Conservation (phyloP, 2,888 invertebrate species). For the Trissoscelio sp. region DNA sequence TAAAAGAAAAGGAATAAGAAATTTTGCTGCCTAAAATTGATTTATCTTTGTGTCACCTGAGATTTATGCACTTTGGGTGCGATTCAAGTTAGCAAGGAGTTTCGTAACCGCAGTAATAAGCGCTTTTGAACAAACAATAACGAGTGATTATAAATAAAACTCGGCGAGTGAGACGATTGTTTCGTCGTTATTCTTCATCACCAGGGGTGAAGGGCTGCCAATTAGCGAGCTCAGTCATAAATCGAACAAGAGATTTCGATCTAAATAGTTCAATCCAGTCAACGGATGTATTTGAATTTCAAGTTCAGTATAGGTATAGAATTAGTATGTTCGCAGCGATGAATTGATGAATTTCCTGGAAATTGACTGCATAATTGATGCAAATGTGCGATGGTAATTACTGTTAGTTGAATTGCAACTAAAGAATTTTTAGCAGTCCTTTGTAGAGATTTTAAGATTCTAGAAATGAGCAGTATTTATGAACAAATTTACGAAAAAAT, state of each 20-base stretch:
- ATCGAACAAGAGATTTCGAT: slow-evolving; percentile 63
- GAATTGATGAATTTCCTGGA: slow-evolving; percentile 52
- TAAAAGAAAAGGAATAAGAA: background rate
- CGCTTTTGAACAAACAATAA: slow-evolving; percentile 54
- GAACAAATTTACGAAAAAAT: too few relatives aligned
- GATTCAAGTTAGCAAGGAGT: slow-evolving; percentile 64
- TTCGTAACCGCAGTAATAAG: slow-evolving; percentile 44
- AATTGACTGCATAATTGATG: slow-evolving; percentile 47
- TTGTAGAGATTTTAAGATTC: too few relatives aligned
- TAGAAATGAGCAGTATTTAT: too few relatives aligned
- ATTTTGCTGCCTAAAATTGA: slow-evolving; percentile 72
- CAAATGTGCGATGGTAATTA: slow-evolving; percentile 40
- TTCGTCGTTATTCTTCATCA: slow-evolving; percentile 40
- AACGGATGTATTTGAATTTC: slow-evolving; percentile 50
- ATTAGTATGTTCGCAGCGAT: slow-evolving; percentile 55
- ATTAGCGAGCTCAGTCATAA: slow-evolving; percentile 61
- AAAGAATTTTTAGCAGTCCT: background rate
- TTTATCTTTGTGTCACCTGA: slow-evolving; percentile 72
- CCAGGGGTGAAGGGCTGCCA: slow-evolving; percentile 51
- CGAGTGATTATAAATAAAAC: slow-evolving; percentile 48
- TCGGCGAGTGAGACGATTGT: slow-evolving; percentile 50
- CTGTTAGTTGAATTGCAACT: slow-evolving; percentile 47
- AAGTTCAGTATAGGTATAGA: slow-evolving; percentile 19
- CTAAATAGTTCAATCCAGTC: slow-evolving; percentile 64
- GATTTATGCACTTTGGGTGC: slow-evolving; percentile 73